Base-by-base conservation (phyloP, 2,797 vertebrate genomes). In the Danionella dracula region DNA sequence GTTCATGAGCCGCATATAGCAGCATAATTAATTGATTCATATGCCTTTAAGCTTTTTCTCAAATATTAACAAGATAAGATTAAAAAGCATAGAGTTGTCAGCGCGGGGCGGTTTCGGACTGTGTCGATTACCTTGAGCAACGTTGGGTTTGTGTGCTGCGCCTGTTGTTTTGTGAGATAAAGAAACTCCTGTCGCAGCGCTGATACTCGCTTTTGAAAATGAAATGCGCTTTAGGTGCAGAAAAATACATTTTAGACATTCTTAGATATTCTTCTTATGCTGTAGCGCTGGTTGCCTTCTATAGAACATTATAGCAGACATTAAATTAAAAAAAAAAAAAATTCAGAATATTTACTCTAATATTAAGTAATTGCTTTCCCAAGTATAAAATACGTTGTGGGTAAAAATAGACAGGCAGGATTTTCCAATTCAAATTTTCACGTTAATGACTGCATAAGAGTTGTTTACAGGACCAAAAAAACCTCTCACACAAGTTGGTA, bases 1-100 rank as follows among this genome's bases (percentile, higher is more conserved):
- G 83, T 84, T 87, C 81, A 86, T 82, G 84, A 86, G 83, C 55
- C 59, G 77, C 75, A 77, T 85, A 77, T 85, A 83, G 79, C 75
- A 80, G 77, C 72, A 73, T 82, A 86, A 86, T 87, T 87, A 85
- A 87, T 86, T 84, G 84, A 86, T 85, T 79, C 81, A 77, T 81
- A 81, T 81, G 81, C 82, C 86, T 87, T 80, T 85, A 83, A 84
- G 84, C 81, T 74, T 77, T 77, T 75, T 75, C 72, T 85, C 75
- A 85, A 87, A 86, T 86, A 85, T 87, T 85, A 86, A 85, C 80
- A 68, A 78, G 79, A 81, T 79, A 68, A 81, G 79, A 82, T 80
- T 76, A 80, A 82, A 79, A 70, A 74, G 72, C 76, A 77, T 70
- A 42, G 66, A 74, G 71, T 61, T 35, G 42, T 57, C 71, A 46